phyloP scores from a whole-genome alignment of 2,888 invertebrate genomes.

The Choreutis nemorana region DNA sequence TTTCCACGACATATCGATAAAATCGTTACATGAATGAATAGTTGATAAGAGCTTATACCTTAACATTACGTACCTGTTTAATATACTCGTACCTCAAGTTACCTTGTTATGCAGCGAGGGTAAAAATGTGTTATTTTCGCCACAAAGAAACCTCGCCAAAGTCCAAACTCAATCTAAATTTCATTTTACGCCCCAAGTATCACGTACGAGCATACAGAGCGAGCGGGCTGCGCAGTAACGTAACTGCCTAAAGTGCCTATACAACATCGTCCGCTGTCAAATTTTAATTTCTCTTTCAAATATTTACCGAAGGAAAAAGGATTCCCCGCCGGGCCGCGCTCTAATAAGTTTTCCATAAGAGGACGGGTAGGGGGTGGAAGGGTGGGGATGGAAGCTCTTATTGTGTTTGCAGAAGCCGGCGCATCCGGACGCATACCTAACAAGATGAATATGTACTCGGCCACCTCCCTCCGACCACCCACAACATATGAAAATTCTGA shows the following conservation, averaged over 20 bases:
- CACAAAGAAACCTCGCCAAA: too few relatives aligned
- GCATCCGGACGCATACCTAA: slow-evolving; percentile 66
- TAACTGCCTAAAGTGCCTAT: too few relatives aligned
- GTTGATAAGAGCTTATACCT: too few relatives aligned
- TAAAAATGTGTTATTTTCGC: too few relatives aligned
- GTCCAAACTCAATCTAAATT: slow-evolving; percentile 63
- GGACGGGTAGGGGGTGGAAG: slow-evolving; percentile 22
- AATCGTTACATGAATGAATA: too few relatives aligned
- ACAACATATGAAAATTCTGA: slow-evolving; percentile 44
- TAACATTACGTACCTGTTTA: too few relatives aligned
- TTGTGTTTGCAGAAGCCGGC: slow-evolving; percentile 65
- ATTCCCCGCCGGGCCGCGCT: slow-evolving; percentile 62
- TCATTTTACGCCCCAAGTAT: slow-evolving; percentile 63
- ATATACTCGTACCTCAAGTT: too few relatives aligned
- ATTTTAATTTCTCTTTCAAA: slow-evolving; percentile 67
- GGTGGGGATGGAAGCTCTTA: slow-evolving; percentile 45
- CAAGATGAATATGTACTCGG: slow-evolving; percentile 62
- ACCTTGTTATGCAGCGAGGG: too few relatives aligned
- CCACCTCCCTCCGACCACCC: slow-evolving; percentile 49
- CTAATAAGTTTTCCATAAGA: slow-evolving; percentile 68
- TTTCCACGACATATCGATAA: too few relatives aligned
- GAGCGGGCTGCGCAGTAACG: slow-evolving; percentile 39
- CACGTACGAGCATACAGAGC: slow-evolving; percentile 57
- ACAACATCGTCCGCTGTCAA: slow-evolving; percentile 59
- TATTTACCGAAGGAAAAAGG: slow-evolving; percentile 67